A percentile compares a stretch with the other conserved stretches of the same genome.
phyloP scores from a whole-genome alignment of 2,888 invertebrate species.

The Marasmarcha lunaedactyla region DNA sequence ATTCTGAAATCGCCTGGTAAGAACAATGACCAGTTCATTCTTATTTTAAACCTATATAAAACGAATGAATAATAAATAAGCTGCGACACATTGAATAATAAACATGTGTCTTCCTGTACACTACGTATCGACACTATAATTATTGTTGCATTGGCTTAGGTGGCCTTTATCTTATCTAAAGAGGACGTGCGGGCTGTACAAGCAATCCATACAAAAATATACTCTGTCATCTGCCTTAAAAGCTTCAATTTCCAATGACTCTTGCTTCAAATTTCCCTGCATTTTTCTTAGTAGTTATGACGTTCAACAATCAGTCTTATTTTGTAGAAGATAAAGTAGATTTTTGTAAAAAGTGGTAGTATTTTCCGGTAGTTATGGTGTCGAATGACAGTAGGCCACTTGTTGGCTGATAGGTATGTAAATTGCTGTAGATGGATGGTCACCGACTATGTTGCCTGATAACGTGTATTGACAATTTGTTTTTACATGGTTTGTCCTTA shows the following conservation, averaged over 20 bases:
- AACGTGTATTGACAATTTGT: conserved; percentile 23
- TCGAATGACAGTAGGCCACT: conserved; percentile 56
- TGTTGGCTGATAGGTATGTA: conserved; percentile 62
- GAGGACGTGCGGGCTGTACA: conserved; percentile 66
- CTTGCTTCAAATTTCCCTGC: conserved; percentile 23
- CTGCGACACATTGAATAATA: too few relatives aligned
- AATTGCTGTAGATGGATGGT: conserved; percentile 58
- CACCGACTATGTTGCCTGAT: conserved; percentile 45
- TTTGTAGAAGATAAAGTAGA: conserved; percentile 17
- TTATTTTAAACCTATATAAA: too few relatives aligned
- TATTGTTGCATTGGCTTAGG: conserved; percentile 54
- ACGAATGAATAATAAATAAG: too few relatives aligned
- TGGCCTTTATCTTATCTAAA: conserved; percentile 68
- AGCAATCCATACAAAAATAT: conserved; percentile 21
- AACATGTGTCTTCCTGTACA: conserved; percentile 17
- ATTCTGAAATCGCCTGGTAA: too few relatives aligned
- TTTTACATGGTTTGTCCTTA: background rate
- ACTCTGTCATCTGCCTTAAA: conserved; percentile 23
- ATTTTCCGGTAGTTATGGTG: conserved; percentile 56
- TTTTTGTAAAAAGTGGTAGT: conserved; percentile 20
- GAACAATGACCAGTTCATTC: too few relatives aligned
- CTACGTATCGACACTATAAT: conserved; percentile 23
- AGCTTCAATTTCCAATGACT: conserved; percentile 15
- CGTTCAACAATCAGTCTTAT: background rate
- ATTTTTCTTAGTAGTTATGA: conserved; percentile 27